Conservation (phyloP, 1,140 invertebrate genomes). For the Trachymyrmex septentrionalis region DNA sequence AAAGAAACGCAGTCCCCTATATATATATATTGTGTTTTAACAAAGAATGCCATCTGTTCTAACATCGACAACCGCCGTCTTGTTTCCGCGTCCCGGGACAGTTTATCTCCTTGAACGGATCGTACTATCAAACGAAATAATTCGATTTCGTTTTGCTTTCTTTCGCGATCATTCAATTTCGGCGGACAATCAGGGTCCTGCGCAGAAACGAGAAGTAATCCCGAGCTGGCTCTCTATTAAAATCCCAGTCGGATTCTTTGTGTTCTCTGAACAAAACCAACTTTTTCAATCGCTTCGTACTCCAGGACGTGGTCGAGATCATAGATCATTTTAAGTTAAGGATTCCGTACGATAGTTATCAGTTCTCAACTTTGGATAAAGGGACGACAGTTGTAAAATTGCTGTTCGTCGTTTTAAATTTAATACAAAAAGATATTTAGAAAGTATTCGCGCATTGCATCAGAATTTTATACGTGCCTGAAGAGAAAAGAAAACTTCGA, state of each 20-base stretch:
- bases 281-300: slow-evolving; percentile 70
- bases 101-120: slow-evolving; percentile 49
- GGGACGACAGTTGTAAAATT: not conserved
- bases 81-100: slow-evolving; percentile 33
- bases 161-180: slow-evolving; percentile 71
- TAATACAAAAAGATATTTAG: not conserved
- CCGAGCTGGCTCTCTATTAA: slow-evolving; percentile 68
- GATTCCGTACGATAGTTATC: slow-evolving; percentile 5
- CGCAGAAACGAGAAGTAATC: slow-evolving; percentile 70
- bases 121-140: slow-evolving; percentile 28
- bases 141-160: slow-evolving; percentile 65
- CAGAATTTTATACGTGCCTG: not conserved
- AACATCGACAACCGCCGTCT: slow-evolving; percentile 4
- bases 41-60: not conserved
- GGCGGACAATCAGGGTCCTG: slow-evolving; percentile 62
- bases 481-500: not conserved
- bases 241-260: slow-evolving; percentile 69
- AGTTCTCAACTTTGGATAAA: slow-evolving; percentile 22
- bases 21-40: slow-evolving; percentile 32
- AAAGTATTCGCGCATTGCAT: too few species aligned
- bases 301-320: slow-evolving; percentile 31
- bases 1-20: not conserved
- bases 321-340: slow-evolving; percentile 36
- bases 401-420: not conserved
- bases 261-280: slow-evolving; percentile 50